Percentiles rank a stretch among this genome's conserved stretches.
Conservation (phyloP, 1,140 invertebrate genomes). For the Pteromalus puparum region DNA sequence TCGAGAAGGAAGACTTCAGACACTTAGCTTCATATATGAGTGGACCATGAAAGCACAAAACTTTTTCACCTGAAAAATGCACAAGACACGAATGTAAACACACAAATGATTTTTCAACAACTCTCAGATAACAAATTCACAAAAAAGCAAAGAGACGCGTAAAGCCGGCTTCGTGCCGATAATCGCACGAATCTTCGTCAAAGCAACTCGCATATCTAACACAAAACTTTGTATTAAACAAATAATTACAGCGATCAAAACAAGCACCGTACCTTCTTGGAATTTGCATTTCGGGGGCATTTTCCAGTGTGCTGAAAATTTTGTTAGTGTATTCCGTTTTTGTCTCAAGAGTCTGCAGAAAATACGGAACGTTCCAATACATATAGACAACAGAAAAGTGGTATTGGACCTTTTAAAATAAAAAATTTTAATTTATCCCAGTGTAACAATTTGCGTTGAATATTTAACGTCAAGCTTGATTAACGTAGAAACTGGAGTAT, state of each 20-base stretch:
- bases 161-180: neutral
- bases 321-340: neutral
- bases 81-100: neutral
- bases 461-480: too few species aligned
- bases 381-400: too few species aligned
- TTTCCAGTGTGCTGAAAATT: slow-evolving; percentile 44
- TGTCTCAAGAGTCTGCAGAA: neutral
- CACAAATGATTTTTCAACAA: slow-evolving; percentile 13
- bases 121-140: neutral
- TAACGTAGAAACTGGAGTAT: too few species aligned
- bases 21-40: slow-evolving; percentile 97
- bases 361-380: too few species aligned
- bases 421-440: too few species aligned
- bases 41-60: slow-evolving; percentile 96
- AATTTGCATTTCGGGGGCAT: slow-evolving; percentile 73
- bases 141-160: neutral
- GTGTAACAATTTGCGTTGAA: too few species aligned
- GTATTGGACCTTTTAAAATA: too few species aligned
- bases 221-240: slow-evolving; percentile 4
- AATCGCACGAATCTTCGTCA: neutral
- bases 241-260: slow-evolving; percentile 33
- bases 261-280: slow-evolving; percentile 65
- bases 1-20: slow-evolving; percentile 87
- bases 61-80: slow-evolving; percentile 86
- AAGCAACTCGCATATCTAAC: neutral